These are phyloP conservation scores for Lineus longissimus DNA, from an alignment of 1,140 invertebrate genomes.

Conservation along the genomic window DNA sequence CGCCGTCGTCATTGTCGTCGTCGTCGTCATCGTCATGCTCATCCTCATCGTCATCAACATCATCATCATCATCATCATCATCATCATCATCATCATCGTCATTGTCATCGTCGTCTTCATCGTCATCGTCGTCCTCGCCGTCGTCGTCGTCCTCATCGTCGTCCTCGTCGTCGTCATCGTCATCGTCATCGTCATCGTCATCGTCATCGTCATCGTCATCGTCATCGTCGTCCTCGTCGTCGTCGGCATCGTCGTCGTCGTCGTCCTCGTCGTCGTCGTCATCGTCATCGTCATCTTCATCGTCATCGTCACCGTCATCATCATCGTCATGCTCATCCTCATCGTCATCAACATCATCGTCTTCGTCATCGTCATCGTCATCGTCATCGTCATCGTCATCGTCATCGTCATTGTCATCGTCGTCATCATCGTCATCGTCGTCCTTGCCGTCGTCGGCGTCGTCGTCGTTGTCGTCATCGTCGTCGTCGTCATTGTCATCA, in stretches of 20 bases:
- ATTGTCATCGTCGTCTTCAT: constrained; percentile 11
- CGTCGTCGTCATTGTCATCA: constrained; percentile 4
- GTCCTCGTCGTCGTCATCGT: too few relatives aligned
- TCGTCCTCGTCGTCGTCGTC: too few relatives aligned
- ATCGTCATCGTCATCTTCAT: constrained; percentile 14
- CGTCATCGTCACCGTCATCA: background rate
- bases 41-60: constrained; percentile 10
- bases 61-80: constrained; percentile 15
- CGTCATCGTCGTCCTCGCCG: constrained; percentile 12
- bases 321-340: too few relatives aligned
- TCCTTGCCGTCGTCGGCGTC: too few relatives aligned
- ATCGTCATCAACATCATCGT: too few relatives aligned
- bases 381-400: constrained; percentile 4
- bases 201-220: constrained; percentile 14
- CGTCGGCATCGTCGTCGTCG: too few relatives aligned
- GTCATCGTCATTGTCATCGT: constrained; percentile 7
- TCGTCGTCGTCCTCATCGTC: too few relatives aligned
- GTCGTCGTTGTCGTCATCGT: constrained; percentile 7
- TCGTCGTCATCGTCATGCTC: background rate
- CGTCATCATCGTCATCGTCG: background rate
- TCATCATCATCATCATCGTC: constrained; percentile 14
- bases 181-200: constrained; percentile 9
- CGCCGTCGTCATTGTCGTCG: background rate
- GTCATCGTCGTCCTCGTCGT: too few relatives aligned
- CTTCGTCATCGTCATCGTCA: too few relatives aligned